phyloP scores from a whole-genome alignment of 53 echinoderm and acorn worm species.

The Holothuria leucospilota region DNA sequence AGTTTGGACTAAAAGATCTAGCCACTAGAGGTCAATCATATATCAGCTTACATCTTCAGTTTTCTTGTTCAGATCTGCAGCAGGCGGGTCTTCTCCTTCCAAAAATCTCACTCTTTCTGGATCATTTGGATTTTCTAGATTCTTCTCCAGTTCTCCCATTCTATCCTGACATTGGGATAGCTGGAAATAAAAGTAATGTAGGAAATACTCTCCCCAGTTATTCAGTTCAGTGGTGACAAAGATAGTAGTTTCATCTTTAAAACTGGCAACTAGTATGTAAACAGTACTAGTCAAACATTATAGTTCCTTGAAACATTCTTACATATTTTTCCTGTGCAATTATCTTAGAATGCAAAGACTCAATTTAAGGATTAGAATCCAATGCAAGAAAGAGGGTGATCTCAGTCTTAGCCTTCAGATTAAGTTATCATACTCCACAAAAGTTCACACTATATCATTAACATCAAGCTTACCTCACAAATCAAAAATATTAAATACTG shows the following conservation, averaged over 20 bases:
- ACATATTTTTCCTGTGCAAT: no score
- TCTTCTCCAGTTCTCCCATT: conserved; percentile 95
- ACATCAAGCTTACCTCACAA: no score
- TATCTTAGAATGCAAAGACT: no score
- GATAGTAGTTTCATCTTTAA: neutral
- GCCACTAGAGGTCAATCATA: no score
- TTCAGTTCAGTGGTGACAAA: neutral
- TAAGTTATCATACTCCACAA: no score
- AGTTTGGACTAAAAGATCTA: no score
- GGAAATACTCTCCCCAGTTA: neutral
- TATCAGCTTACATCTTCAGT: conserved; percentile 83
- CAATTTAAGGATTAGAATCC: no score
- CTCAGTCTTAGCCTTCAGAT: no score
- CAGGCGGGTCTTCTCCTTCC: conserved; percentile 85
- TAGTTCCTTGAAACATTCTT: no score
- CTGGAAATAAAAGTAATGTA: conserved; percentile 36
- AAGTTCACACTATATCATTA: no score
- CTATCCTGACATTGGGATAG: conserved; percentile 96
- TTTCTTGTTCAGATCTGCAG: conserved; percentile 89
- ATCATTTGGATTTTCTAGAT: conserved; percentile 96
- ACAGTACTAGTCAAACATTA: neutral
- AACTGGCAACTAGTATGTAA: neutral
- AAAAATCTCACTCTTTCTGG: conserved; percentile 89
- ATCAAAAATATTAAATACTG: no score
- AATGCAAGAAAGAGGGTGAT: no score